Conservation (phyloP, 2,797 vertebrate genomes). For the Chiroxiphia lanceolata region DNA sequence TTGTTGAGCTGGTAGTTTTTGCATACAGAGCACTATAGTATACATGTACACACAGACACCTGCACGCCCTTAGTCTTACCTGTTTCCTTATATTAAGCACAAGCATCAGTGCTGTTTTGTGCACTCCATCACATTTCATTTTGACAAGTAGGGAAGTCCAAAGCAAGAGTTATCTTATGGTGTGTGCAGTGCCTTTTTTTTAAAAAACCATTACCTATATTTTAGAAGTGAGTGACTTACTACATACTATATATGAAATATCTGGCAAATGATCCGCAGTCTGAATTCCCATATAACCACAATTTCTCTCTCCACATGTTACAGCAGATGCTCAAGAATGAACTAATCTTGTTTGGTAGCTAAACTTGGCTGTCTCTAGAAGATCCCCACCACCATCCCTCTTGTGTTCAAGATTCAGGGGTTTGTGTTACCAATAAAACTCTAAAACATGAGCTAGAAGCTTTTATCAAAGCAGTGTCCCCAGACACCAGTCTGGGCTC, state of each 20-base stretch:
- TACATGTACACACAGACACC: neutral
- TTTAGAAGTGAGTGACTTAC: neutral
- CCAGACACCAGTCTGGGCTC: neutral
- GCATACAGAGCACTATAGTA: neutral
- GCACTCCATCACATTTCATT: neutral
- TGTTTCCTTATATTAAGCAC: neutral
- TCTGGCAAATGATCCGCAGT: neutral
- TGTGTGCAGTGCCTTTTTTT: neutral
- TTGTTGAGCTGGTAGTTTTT: neutral
- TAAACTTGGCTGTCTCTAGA: neutral
- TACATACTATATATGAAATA: rapidly evolving
- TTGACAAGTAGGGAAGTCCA: neutral
- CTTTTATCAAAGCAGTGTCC: neutral
- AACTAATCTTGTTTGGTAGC: neutral
- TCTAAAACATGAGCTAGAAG: neutral
- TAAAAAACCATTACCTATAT: neutral
- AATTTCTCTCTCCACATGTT: neutral
- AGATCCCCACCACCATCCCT: neutral
- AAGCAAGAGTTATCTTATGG: neutral
- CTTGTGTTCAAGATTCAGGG: neutral
- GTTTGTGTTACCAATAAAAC: neutral
- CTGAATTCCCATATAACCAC: neutral
- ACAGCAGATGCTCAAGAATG: neutral
- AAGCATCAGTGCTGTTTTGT: neutral
- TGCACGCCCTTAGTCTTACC: neutral